Percentiles rank a stretch among this genome's conserved stretches.
Evolutionary conservation across 2,113 vertebrate genomes (phyloP).

Genomic region (Tympanuchus pallidicinctus): DNA sequence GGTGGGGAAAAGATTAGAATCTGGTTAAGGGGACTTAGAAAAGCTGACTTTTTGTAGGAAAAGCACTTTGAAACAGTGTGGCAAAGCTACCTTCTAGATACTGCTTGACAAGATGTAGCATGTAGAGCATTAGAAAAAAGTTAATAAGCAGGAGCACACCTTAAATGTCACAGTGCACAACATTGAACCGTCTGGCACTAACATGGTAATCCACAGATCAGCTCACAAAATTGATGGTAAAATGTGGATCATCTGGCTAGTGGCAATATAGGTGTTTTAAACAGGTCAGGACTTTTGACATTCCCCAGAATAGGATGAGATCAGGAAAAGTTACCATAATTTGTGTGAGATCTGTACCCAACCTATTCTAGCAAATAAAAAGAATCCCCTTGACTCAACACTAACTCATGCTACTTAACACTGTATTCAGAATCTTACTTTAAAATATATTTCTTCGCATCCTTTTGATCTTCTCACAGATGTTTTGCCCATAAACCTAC

Average conservation of each 20-base stretch:
- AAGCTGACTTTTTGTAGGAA: neutral
- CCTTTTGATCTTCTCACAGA: neutral
- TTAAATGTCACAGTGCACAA: accelerated
- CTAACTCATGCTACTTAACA: neutral
- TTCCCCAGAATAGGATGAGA: neutral
- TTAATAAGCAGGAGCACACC: accelerated
- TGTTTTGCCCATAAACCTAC: neutral
- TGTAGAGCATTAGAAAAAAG: neutral
- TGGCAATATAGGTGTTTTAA: neutral
- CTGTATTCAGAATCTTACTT: neutral
- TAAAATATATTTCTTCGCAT: neutral
- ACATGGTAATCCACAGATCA: neutral
- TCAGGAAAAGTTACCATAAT: neutral
- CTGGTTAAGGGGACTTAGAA: neutral
- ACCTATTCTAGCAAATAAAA: neutral
- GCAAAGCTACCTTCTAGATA: neutral
- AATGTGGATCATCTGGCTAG: neutral
- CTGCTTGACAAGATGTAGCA: neutral
- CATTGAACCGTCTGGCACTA: neutral
- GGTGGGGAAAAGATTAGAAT: neutral
- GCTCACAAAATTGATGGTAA: neutral
- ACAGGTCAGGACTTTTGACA: neutral
- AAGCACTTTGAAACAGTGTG: neutral
- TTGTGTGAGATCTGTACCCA: neutral
- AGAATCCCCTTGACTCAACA: neutral